These are phyloP conservation scores for Pseudomyrmex dendroicus DNA, from an alignment of 1,140 invertebrate species.

Conservation along the genomic window DNA sequence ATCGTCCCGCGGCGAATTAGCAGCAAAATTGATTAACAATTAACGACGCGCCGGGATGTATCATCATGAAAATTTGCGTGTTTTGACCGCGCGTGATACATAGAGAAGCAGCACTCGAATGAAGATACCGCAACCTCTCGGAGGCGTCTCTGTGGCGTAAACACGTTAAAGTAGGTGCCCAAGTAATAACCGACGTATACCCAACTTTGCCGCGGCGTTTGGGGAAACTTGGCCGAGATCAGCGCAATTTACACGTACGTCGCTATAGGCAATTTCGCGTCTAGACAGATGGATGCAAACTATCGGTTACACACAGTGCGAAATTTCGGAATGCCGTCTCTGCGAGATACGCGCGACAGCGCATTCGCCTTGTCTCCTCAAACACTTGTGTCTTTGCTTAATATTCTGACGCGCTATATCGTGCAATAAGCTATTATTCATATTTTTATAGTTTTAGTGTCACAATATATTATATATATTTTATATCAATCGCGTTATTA, in stretches of 20 bases:
- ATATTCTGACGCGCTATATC: no score
- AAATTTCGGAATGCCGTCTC: slow-evolving; percentile 10
- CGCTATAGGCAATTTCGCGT: slow-evolving; percentile 23
- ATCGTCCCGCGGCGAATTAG: background rate
- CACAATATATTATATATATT: no score
- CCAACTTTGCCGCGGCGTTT: slow-evolving; percentile 54
- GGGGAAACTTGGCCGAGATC: slow-evolving; percentile 59
- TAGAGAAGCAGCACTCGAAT: background rate
- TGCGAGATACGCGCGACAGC: background rate
- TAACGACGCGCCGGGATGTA: background rate
- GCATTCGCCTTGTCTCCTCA: no score
- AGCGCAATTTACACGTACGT: slow-evolving; percentile 31
- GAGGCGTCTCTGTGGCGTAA: slow-evolving; percentile 41
- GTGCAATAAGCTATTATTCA: no score
- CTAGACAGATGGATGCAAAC: slow-evolving; percentile 20
- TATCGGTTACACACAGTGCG: background rate
- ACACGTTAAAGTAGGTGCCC: slow-evolving; percentile 63
- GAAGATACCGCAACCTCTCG: slow-evolving; percentile 24
- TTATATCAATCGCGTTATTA: no score
- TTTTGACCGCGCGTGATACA: slow-evolving; percentile 30
- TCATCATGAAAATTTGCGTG: slow-evolving; percentile 52
- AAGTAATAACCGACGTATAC: slow-evolving; percentile 62
- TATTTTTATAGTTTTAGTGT: no score
- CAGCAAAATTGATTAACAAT: background rate
- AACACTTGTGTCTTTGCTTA: no score